These are phyloP conservation scores for Lepisosteus osseus DNA, from an alignment of 2,113 vertebrate genomes.

Conservation along the genomic window DNA sequence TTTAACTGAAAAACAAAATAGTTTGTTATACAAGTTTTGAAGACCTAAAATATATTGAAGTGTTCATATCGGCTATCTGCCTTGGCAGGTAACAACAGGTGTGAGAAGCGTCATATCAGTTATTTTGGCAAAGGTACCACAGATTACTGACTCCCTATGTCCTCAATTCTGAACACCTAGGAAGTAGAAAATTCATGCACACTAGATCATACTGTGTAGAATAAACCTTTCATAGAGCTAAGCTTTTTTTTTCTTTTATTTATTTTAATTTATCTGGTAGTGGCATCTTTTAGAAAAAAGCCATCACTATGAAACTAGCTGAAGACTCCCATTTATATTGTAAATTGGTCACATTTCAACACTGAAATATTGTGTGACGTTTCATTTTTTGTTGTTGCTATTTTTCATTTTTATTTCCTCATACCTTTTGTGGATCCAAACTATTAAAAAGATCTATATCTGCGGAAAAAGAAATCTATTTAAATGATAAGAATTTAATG, in stretches of 20 bases:
- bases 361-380: slow-evolving; percentile 9
- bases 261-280: slow-evolving; percentile 16
- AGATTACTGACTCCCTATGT: slow-evolving; percentile 54
- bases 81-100: slow-evolving; percentile 67
- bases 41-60: slow-evolving; percentile 34
- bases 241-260: background rate
- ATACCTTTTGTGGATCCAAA: too few species aligned
- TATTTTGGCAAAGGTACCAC: slow-evolving; percentile 53
- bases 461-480: slow-evolving; percentile 32
- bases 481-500: slow-evolving; percentile 41
- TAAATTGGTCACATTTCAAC: background rate
- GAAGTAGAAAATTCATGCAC: slow-evolving; percentile 46
- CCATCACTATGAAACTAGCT: slow-evolving; percentile 10
- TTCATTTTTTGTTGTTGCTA: slow-evolving; percentile 3
- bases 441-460: slow-evolving; percentile 35
- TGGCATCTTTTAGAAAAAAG: background rate
- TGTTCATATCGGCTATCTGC: slow-evolving; percentile 63
- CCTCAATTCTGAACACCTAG: slow-evolving; percentile 62
- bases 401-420: too few species aligned
- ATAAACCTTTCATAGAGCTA: slow-evolving; percentile 8
- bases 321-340: background rate
- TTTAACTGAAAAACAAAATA: background rate
- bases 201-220: background rate
- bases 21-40: background rate
- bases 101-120: slow-evolving; percentile 26